These are phyloP conservation scores for Diogma glabrata DNA, from an alignment of 2,888 invertebrate genomes.

Conservation along the genomic window DNA sequence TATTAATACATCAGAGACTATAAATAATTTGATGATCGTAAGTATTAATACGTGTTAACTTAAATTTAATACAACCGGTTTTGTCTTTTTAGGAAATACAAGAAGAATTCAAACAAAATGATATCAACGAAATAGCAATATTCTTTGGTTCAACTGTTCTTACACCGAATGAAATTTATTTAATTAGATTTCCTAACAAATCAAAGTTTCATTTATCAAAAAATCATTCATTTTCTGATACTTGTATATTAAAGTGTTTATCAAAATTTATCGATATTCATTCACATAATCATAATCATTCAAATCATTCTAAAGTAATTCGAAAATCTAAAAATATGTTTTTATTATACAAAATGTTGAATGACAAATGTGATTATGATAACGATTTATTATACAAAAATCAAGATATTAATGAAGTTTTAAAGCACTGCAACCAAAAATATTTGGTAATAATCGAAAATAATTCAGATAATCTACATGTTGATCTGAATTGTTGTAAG, in stretches of 20 bases:
- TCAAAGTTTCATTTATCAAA: neutral
- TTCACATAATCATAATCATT: neutral
- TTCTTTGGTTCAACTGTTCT: conserved; percentile 2
- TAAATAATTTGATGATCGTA: neutral
- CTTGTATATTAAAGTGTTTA: neutral
- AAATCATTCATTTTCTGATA: neutral
- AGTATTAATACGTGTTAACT: neutral
- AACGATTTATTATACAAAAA: neutral
- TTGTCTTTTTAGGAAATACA: neutral
- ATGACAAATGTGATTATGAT: neutral
- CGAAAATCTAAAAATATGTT: neutral
- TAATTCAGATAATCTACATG: neutral
- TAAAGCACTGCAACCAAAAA: neutral
- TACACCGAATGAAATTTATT: conserved; percentile 3
- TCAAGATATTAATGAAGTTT: neutral
- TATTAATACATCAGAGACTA: neutral
- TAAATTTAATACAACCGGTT: neutral
- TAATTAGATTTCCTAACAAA: neutral
- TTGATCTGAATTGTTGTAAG: neutral
- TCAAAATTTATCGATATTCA: neutral
- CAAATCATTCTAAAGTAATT: too few species aligned
- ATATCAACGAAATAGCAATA: neutral
- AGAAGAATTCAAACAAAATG: neutral
- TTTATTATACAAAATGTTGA: neutral
- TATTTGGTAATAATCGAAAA: neutral